A percentile compares a stretch with the other conserved stretches of the same genome.
phyloP scores from a whole-genome alignment of 2,113 vertebrate genomes.

The Peromyscus polionotus region DNA sequence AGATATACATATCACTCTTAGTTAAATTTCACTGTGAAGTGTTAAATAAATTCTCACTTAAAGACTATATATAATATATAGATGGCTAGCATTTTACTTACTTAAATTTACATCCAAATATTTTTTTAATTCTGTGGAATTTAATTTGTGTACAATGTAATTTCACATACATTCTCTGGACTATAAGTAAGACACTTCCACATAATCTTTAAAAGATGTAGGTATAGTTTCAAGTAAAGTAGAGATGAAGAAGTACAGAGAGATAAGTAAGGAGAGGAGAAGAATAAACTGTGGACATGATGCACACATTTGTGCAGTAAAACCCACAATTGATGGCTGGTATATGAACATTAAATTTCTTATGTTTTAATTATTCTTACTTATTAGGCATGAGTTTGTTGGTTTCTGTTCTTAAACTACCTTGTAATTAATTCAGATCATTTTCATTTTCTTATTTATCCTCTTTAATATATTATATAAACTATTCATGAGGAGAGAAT shows the following conservation, averaged over 20 bases:
- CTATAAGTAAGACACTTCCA: not conserved
- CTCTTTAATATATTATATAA: not conserved
- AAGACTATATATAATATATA: not conserved
- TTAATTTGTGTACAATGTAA: not conserved
- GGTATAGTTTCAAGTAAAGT: not conserved
- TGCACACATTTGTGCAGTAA: not conserved
- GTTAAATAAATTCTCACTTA: not conserved
- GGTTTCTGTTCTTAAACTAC: not conserved
- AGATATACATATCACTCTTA: not conserved
- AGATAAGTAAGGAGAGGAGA: not conserved
- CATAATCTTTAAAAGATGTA: not conserved
- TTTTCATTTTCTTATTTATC: not conserved
- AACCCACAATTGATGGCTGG: not conserved
- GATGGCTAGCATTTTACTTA: not conserved
- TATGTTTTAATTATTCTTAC: not conserved
- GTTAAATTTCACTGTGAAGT: not conserved
- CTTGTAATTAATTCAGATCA: not conserved
- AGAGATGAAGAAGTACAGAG: not conserved
- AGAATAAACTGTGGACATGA: not conserved
- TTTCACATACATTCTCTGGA: not conserved
- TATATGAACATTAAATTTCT: not conserved
- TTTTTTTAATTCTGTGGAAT: not conserved
- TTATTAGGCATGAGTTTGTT: not conserved
- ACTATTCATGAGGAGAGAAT: not conserved
- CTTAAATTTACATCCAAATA: not conserved